Percentiles rank a stretch among this genome's conserved stretches.
Evolutionary conservation across 2,113 vertebrate genomes (phyloP).

Genomic region (Brachyhypopomus occidentalis): DNA sequence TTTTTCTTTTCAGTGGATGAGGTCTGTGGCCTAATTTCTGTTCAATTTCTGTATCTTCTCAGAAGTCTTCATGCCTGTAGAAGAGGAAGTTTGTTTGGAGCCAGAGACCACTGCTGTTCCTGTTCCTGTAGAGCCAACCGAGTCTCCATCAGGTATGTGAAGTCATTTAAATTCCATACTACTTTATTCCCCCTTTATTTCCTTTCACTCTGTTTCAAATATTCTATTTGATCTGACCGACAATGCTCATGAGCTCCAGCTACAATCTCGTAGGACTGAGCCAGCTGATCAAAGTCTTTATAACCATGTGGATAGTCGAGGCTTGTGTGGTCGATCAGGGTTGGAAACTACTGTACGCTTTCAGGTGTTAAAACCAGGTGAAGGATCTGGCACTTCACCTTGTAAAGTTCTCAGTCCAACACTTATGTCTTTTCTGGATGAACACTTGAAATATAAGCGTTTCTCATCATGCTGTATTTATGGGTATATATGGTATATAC

Average conservation of each 20-base stretch:
- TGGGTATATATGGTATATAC: not conserved
- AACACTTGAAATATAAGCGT: no score
- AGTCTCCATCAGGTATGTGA: constrained; percentile 51
- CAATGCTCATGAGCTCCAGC: no score
- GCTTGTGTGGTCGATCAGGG: no score
- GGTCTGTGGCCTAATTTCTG: not conserved
- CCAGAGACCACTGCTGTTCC: constrained; percentile 23
- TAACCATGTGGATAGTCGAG: no score
- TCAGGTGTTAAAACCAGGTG: no score
- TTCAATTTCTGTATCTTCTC: not conserved
- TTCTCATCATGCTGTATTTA: not conserved
- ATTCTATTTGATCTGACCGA: no score
- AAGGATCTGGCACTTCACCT: no score
- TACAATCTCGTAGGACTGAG: no score
- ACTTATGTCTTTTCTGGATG: no score
- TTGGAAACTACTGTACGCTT: no score
- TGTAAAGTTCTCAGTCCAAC: no score
- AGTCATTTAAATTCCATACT: not conserved
- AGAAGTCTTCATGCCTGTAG: constrained; percentile 54
- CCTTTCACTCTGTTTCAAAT: not conserved
- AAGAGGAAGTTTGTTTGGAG: constrained; percentile 34
- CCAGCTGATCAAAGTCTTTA: no score
- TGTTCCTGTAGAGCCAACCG: constrained; percentile 29
- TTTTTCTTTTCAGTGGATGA: not conserved
- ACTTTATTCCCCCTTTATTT: not conserved